Base-by-base conservation (phyloP, 30 jellyfish, hydroid and myxozoan species). In the Turritopsis dohrnii region DNA sequence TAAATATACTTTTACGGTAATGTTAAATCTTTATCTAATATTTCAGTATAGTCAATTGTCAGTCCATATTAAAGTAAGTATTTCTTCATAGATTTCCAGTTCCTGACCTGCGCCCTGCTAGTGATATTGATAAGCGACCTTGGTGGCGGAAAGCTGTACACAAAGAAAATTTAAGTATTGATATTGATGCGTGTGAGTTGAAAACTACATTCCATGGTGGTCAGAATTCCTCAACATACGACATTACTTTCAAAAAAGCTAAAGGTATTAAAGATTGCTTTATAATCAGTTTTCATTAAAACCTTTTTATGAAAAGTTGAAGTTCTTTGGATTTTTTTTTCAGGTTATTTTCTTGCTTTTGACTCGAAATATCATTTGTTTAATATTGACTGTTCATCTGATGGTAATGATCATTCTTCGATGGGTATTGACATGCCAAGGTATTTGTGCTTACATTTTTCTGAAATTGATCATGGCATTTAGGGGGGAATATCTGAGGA, bases 61-160 rank as follows among this genome's bases (percentile, higher is more conserved):
- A 0, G 0, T 29, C 53, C 4, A 8, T 65, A 7, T 52, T 26
- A 52, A 21, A 21, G 16, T 65, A 21, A 21, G n/a, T n/a, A n/a
- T n/a, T 41, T 41, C 13, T 41, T 41, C 13, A 16, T 72, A 94
- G 99, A 72, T 81, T 94, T 80, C 99, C 99, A 8, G 71, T 94
- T 16, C 99, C 99, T 9, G 99, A 94, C 81, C 93, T 94, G 28
- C 99, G 96, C 17, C 87, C 99, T 25, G 90, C 96, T 9, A 94
- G 96, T 86, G 96, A 94, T 81, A 84, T 94, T 65, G 96, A 94
- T 66, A 94, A 94, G 79, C 53, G 90, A 20, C 94, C 95, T 28
- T 94, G 99, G 99, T 94, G 99, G 99, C 94, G 94, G 82, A 88
- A 86, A 65, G 76, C 96, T 1, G 72, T 87, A 20, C 86, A 96